Conservation (phyloP, 2,113 vertebrate species). For the Syngnathoides biaculeatus region DNA sequence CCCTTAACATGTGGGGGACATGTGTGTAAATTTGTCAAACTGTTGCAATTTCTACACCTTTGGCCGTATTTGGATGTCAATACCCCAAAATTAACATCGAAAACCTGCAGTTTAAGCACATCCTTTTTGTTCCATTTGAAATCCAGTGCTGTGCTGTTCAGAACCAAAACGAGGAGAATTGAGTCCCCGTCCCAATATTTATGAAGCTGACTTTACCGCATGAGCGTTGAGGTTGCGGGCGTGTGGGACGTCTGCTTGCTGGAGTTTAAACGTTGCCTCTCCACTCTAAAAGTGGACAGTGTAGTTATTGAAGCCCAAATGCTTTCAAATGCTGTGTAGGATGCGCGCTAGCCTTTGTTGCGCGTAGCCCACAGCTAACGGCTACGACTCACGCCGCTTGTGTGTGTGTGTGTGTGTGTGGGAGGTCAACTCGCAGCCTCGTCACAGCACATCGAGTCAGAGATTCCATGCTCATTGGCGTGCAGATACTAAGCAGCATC, state of each 20-base stretch:
- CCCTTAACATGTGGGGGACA: too few relatives aligned
- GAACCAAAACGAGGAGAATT: background rate
- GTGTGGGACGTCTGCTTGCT: constrained; percentile 1
- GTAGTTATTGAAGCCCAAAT: background rate
- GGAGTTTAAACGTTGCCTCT: constrained; percentile 8
- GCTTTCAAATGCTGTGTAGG: constrained; percentile 17
- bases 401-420: constrained; percentile 4
- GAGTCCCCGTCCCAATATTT: background rate
- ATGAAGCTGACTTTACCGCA: too few relatives aligned
- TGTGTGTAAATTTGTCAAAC: too few relatives aligned
- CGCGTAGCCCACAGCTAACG: constrained; percentile 21
- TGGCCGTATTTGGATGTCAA: too few relatives aligned
- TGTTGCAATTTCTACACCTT: too few relatives aligned
- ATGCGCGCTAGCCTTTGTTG: constrained; percentile 31
- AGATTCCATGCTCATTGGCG: background rate
- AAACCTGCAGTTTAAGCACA: too few relatives aligned
- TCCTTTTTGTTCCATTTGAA: too few relatives aligned
- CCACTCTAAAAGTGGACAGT: constrained; percentile 4
- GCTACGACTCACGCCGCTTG: constrained; percentile 11
- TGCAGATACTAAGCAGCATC: background rate
- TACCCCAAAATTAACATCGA: too few relatives aligned
- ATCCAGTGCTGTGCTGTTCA: too few relatives aligned
- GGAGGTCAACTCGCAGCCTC: constrained; percentile 27
- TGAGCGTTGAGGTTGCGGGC: background rate
- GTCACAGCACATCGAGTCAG: background rate